phyloP scores from a whole-genome alignment of 2,888 invertebrate genomes.

The Drosophila infuscata region DNA sequence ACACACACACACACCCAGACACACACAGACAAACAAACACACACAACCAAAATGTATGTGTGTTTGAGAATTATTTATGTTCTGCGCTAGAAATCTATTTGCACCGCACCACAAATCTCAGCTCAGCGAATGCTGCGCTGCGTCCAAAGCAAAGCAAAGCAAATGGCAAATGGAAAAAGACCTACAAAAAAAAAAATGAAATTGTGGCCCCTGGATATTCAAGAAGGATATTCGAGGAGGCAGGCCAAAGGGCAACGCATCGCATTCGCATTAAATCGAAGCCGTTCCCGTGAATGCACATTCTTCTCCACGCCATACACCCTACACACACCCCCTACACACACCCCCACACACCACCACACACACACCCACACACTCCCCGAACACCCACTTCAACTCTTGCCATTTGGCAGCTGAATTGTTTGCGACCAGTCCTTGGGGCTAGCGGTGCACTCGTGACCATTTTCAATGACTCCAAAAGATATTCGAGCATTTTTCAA shows the following conservation, averaged over 20 bases:
- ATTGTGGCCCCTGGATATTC: constrained; percentile 47
- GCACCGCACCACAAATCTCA: constrained; percentile 84
- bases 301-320: constrained; percentile 3
- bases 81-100: constrained; percentile 84
- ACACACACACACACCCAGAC: constrained; percentile 24
- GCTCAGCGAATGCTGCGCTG: constrained; percentile 69
- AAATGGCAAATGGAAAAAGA: constrained; percentile 17
- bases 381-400: constrained; percentile 39
- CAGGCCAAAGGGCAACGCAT: constrained; percentile 55
- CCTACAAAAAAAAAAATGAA: constrained; percentile 29
- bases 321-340: constrained; percentile 1
- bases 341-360: not conserved
- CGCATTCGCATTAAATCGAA: constrained; percentile 83
- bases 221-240: constrained; percentile 48
- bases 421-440: constrained; percentile 43
- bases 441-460: constrained; percentile 47
- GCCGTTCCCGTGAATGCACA: constrained; percentile 55
- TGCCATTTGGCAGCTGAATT: constrained; percentile 77
- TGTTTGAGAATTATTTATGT: constrained; percentile 83
- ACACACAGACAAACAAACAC: constrained; percentile 30
- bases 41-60: constrained; percentile 22
- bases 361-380: not conserved
- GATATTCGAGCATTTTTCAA: not conserved
- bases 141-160: constrained; percentile 40
- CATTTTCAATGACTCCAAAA: not conserved